phyloP scores from a whole-genome alignment of 2,888 invertebrate species.

The Watsonalla cultraria region DNA sequence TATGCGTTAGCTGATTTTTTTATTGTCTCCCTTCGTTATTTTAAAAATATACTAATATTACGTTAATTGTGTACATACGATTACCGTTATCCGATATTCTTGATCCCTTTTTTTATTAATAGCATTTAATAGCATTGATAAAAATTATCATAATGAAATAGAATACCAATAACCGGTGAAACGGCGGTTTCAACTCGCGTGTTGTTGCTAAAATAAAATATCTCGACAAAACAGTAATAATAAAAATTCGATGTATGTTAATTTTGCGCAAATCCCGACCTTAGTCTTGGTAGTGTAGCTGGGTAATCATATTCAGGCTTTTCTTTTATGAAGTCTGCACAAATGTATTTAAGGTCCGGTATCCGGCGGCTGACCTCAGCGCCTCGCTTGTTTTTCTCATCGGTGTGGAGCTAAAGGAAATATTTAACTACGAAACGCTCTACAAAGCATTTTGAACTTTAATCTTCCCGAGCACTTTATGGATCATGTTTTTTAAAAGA shows the following conservation, averaged over 20 bases:
- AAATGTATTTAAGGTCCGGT: neutral
- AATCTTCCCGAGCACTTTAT: neutral
- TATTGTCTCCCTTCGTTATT: slow-evolving; percentile 8
- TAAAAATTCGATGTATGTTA: neutral
- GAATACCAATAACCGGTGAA: no score
- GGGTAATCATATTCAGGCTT: neutral
- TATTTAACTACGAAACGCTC: neutral
- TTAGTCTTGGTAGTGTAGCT: neutral
- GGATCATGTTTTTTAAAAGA: neutral
- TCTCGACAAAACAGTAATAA: neutral
- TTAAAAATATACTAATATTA: neutral
- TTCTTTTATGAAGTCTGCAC: neutral
- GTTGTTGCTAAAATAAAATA: no score
- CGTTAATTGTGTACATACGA: no score
- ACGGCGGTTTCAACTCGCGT: no score
- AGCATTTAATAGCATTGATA: no score
- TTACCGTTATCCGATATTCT: no score
- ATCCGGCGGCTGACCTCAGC: neutral
- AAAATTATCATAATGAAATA: no score
- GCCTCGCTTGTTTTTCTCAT: neutral
- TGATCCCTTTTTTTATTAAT: no score
- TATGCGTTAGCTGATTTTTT: slow-evolving; percentile 13
- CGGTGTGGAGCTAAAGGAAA: neutral
- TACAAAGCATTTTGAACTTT: neutral
- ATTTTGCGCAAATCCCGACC: no score